phyloP scores from a whole-genome alignment of 92 coral and sea anemone genomes.

The Scolanthus callimorphus region DNA sequence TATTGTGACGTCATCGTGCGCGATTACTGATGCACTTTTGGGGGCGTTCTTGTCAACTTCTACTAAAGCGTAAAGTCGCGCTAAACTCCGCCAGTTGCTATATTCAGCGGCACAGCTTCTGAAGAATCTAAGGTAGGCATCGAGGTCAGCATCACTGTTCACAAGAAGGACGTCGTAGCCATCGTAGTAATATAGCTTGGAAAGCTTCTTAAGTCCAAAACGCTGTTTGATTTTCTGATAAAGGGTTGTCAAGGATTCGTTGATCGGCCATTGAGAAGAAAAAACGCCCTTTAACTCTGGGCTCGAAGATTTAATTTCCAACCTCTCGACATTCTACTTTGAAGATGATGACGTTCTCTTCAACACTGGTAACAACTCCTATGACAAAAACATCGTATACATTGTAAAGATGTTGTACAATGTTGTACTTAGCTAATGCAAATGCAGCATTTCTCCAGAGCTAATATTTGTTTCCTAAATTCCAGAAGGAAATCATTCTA shows the following conservation, averaged over 20 bases:
- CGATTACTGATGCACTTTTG: too few species aligned
- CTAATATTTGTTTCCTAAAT: too few species aligned
- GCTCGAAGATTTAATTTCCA: constrained; percentile 11
- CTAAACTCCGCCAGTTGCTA: constrained; percentile 25
- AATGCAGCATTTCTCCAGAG: too few species aligned
- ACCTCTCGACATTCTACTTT: constrained; percentile 40
- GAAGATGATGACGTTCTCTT: constrained; percentile 24
- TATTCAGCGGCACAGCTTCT: constrained; percentile 11
- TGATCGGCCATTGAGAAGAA: constrained; percentile 12
- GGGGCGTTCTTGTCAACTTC: too few species aligned
- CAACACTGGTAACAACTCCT: constrained; percentile 5
- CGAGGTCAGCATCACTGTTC: constrained; percentile 12
- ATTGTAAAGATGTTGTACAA: too few species aligned
- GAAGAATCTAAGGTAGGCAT: constrained; percentile 21
- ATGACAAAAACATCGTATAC: not conserved
- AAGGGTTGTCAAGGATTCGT: not conserved
- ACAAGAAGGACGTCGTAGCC: constrained; percentile 19
- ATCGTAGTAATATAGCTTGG: constrained; percentile 7
- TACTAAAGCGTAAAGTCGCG: too few species aligned
- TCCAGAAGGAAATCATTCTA: too few species aligned
- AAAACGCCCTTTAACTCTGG: constrained; percentile 14
- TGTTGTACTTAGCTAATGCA: too few species aligned
- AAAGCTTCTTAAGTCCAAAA: constrained; percentile 21
- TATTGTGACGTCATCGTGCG: too few species aligned
- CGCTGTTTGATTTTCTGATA: too few species aligned